Evolutionary conservation across 2,797 vertebrate genomes (phyloP).

Genomic region (Pseudochromis fuscus): DNA sequence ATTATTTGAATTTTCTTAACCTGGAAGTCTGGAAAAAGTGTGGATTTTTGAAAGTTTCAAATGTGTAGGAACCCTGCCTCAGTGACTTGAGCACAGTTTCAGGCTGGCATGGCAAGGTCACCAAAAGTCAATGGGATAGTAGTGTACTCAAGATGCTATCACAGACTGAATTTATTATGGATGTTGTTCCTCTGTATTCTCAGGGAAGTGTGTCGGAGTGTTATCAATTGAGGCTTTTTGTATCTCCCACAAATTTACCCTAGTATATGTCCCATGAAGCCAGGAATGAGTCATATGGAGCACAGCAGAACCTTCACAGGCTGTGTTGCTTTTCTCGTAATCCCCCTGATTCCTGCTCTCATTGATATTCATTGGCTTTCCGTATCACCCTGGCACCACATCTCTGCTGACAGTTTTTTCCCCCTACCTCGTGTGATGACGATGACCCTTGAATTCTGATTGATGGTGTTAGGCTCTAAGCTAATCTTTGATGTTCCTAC

Average conservation of each 20-base stretch:
- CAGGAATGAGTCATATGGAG: background rate
- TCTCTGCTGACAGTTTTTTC: background rate
- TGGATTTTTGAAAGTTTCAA: no score
- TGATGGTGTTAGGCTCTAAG: background rate
- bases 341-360: slow-evolving; percentile 24
- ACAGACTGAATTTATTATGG: no score
- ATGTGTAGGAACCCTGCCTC: no score
- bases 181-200: no score
- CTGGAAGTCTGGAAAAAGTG: no score
- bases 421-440: background rate
- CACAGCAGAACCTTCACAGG: background rate
- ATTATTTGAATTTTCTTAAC: no score
- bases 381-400: background rate
- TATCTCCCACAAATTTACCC: background rate
- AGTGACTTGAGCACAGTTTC: no score
- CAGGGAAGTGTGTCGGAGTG: background rate
- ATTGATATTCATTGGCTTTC: slow-evolving; percentile 56
- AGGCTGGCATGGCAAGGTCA: no score
- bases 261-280: background rate
- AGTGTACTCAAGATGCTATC: no score
- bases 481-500: background rate
- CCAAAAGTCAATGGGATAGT: no score
- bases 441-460: slow-evolving; percentile 3
- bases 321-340: background rate
- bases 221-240: background rate